Evolutionary conservation across 2,113 vertebrate genomes (phyloP).

Genomic region (Cynopterus brachyotis): DNA sequence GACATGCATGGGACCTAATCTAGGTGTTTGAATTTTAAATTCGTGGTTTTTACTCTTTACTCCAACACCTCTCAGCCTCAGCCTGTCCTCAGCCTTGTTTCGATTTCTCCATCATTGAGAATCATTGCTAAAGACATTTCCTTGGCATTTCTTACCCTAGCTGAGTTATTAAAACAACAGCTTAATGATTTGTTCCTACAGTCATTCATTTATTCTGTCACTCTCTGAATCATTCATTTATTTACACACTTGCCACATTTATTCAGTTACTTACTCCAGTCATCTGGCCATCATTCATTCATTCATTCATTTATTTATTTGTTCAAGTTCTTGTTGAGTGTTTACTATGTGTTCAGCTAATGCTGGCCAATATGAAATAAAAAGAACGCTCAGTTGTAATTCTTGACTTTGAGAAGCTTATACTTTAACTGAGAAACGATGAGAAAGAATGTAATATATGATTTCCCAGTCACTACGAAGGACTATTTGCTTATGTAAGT

Average conservation of each 20-base stretch:
- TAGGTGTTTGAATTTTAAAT: not conserved
- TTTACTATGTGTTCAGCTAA: not conserved
- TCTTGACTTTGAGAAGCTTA: not conserved
- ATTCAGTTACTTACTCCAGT: not conserved
- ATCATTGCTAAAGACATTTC: not conserved
- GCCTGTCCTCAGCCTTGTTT: not conserved
- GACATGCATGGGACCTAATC: fast-evolving
- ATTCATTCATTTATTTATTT: not conserved
- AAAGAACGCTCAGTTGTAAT: not conserved
- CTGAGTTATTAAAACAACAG: not conserved
- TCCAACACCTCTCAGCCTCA: too few species aligned
- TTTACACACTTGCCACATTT: not conserved
- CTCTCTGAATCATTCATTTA: not conserved
- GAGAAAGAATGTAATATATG: not conserved
- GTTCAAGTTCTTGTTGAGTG: not conserved
- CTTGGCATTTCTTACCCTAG: not conserved
- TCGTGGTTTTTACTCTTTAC: not conserved
- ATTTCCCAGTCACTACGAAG: not conserved
- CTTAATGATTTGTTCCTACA: not conserved
- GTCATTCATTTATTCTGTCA: not conserved
- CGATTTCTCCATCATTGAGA: not conserved
- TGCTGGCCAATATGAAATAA: not conserved
- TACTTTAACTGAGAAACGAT: not conserved
- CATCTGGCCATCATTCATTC: not conserved
- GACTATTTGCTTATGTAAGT: not conserved